Percentiles rank a stretch among this genome's conserved stretches.
Conservation (phyloP, 2,113 vertebrate genomes). For the Thunnus maccoyii region DNA sequence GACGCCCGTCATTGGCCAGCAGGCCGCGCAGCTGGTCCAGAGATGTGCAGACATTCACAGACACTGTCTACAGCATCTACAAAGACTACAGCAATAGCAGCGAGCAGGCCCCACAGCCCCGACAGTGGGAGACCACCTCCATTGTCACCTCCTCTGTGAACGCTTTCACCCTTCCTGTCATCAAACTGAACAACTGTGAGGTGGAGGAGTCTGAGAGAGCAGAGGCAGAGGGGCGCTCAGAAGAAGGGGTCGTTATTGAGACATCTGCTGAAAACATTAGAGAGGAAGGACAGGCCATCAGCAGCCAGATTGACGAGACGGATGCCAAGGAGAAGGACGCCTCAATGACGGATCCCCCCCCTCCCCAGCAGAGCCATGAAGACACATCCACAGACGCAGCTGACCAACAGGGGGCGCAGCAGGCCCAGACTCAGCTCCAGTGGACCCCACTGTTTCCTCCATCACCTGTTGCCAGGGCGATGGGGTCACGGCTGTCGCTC, state of each 20-base stretch:
- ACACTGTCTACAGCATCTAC: constrained; percentile 94
- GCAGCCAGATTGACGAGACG: constrained; percentile 29
- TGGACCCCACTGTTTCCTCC: constrained; percentile 80
- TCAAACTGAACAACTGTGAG: constrained; percentile 88
- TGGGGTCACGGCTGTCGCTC: constrained; percentile 82
- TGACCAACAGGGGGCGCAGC: constrained; percentile 79
- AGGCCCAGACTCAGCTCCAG: constrained; percentile 71
- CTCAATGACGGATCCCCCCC: constrained; percentile 23
- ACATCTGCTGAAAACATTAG: constrained; percentile 23
- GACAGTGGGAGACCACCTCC: constrained; percentile 88
- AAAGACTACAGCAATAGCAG: constrained; percentile 83
- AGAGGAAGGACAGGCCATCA: constrained; percentile 49
- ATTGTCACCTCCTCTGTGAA: constrained; percentile 91
- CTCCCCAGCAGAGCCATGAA: constrained; percentile 56
- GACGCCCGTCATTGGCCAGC: constrained; percentile 74
- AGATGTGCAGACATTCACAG: constrained; percentile 87
- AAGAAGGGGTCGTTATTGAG: constrained; percentile 55
- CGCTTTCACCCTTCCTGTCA: constrained; percentile 90
- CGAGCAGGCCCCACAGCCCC: constrained; percentile 73
- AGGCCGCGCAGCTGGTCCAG: constrained; percentile 78
- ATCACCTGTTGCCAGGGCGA: constrained; percentile 72
- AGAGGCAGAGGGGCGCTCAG: constrained; percentile 45
- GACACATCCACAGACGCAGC: constrained; percentile 82
- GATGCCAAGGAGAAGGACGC: constrained; percentile 56
- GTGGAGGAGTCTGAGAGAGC: constrained; percentile 76